phyloP scores from a whole-genome alignment of 1,140 invertebrate genomes.

The Drosophila parvula region DNA sequence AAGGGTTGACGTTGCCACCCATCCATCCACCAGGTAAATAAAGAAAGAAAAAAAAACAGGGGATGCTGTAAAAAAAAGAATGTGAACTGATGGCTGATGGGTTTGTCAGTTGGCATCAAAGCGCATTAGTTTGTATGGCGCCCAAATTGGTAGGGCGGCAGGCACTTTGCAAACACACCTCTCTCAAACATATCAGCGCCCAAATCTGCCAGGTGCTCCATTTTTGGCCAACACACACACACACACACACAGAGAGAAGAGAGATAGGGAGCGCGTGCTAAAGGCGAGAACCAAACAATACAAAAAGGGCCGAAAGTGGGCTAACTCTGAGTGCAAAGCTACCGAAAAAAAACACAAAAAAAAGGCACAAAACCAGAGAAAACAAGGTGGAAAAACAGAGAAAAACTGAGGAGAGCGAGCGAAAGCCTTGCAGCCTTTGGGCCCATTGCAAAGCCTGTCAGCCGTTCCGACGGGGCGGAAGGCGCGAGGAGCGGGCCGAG shows the following conservation, averaged over 20 bases:
- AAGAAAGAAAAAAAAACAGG: background rate
- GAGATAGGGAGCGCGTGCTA: constrained; percentile 19
- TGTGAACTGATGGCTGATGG: constrained; percentile 34
- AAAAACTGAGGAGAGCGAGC: constrained; percentile 1
- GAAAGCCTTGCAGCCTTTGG: constrained; percentile 51
- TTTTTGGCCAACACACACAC: constrained; percentile 56
- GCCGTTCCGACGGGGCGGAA: constrained; percentile 13
- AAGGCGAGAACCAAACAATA: constrained; percentile 65
- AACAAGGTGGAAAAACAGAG: constrained; percentile 26
- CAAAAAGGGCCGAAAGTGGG: constrained; percentile 69
- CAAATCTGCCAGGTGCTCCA: constrained; percentile 73
- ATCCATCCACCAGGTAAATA: background rate
- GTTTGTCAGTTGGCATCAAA: constrained; percentile 71
- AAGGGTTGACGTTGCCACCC: no score
- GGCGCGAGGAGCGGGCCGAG: background rate
- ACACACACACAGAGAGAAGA: background rate
- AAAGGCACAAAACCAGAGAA: constrained; percentile 16
- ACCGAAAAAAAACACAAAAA: constrained; percentile 42
- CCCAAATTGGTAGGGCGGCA: constrained; percentile 71
- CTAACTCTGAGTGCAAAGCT: constrained; percentile 69
- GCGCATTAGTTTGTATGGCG: constrained; percentile 73
- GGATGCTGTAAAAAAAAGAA: constrained; percentile 8
- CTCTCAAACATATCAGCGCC: constrained; percentile 62
- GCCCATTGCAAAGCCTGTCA: constrained; percentile 67
- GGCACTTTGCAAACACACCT: constrained; percentile 68